Conservation (phyloP, 2,888 invertebrate genomes). For the Congeria kusceri region DNA sequence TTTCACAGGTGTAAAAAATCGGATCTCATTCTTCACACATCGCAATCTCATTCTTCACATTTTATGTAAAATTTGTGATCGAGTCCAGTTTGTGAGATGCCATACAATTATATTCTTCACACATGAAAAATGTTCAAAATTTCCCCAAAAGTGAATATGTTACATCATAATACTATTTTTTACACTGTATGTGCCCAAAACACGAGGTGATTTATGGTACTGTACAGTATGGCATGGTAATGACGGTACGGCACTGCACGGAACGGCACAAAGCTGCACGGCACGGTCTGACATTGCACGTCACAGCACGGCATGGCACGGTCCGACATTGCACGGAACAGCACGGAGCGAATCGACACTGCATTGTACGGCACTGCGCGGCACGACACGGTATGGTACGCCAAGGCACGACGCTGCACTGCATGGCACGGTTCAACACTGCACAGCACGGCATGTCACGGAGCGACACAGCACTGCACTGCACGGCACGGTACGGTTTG, state of each 20-base stretch:
- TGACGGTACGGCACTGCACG: background rate
- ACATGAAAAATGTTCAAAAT: no score
- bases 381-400: background rate
- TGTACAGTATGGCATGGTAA: background rate
- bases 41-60: no score
- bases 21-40: no score
- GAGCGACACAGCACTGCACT: no score
- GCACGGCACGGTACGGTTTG: no score
- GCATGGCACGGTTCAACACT: background rate
- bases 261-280: background rate
- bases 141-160: background rate
- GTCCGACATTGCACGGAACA: background rate
- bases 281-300: background rate
- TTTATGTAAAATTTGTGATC: no score
- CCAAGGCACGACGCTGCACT: background rate
- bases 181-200: no score
- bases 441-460: background rate
- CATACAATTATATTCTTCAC: no score
- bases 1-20: no score
- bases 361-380: background rate
- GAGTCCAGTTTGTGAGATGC: no score
- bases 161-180: no score
- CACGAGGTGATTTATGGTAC: no score
- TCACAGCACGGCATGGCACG: background rate
- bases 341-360: background rate